Base-by-base conservation (phyloP, 2,113 vertebrate species). In the Archilochus colubris region DNA sequence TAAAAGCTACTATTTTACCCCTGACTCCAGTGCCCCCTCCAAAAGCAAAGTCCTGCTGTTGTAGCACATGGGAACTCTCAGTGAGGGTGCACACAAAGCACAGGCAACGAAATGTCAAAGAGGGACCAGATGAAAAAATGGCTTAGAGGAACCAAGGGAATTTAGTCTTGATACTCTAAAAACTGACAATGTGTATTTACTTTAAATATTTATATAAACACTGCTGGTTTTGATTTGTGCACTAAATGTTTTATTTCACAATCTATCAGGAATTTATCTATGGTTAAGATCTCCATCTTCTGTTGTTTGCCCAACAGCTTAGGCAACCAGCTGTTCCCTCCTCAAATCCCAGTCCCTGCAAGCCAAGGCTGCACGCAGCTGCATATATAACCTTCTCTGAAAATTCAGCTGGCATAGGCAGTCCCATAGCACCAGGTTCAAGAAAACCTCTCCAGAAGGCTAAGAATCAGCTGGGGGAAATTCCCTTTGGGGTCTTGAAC, bases 401-500 rank as follows among this genome's bases (percentile, higher is more conserved):
- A 62, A 36, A 13, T 48, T 67, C 7, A 1, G 25, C 25, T 44
- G 57, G 24, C 80, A 68, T 1, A 30, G 59, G 17, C 8, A 78
- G 36, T 10, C 50, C 25, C 40, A n/a, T 7, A 86, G 67, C 72
- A 72, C 25, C 67, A 68, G 23, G 10, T 76, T 20, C 38, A 50
- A 24, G 22, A 46, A 89, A 74, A 64, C 36, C 19, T 33, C 46
- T 68, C 54, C 8, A 67, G 31, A n/a, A 75, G 12, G 50, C 38
- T 59, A 15, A 44, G 57, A 68, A 13, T 0, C 0, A 90, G 20
- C 14, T 25, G 30, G 9, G 8, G 46, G 67, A 48, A 62, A 33
- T 8, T 54, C 55, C 18, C 36, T 62, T 81, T 33, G 46, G 20
- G 12, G 17, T 38, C 82, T 31, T 58, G 31, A 38, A 54, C 46